These are phyloP conservation scores for Zoanthus solanderi DNA, from an alignment of 92 coral and sea anemone genomes.

Conservation along the genomic window DNA sequence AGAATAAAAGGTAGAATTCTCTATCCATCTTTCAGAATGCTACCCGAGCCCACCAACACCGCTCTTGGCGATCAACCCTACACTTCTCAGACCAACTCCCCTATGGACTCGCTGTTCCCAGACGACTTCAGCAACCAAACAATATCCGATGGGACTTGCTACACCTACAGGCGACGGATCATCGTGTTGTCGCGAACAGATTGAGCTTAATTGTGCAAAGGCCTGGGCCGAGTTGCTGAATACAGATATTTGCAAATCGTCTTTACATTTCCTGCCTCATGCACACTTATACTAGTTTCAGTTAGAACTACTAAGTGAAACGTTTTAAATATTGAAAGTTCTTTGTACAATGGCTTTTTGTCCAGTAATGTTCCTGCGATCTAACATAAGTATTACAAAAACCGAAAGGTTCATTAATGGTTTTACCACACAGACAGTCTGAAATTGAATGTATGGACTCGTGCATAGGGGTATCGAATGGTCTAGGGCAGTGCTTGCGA, in stretches of 20 bases:
- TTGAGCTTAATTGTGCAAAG: neutral
- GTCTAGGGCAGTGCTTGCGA: too few species aligned
- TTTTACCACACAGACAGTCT: too few species aligned
- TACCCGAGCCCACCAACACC: conserved; percentile 27
- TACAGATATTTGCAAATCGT: too few species aligned
- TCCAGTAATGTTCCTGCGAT: too few species aligned
- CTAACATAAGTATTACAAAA: too few species aligned
- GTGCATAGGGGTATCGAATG: too few species aligned
- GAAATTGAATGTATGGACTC: too few species aligned
- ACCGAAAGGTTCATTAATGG: too few species aligned
- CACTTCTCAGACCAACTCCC: conserved; percentile 22
- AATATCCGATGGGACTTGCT: conserved; percentile 24
- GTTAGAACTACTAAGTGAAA: neutral
- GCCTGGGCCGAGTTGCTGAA: neutral
- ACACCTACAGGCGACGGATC: conserved; percentile 19
- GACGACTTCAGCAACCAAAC: conserved; percentile 19
- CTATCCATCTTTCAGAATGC: conserved; percentile 2
- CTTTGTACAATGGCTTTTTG: too few species aligned
- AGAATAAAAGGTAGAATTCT: neutral
- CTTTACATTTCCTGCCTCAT: neutral
- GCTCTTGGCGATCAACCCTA: conserved; percentile 13
- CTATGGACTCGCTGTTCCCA: conserved; percentile 44
- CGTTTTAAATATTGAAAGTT: too few species aligned
- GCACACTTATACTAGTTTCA: neutral
- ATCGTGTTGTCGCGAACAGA: conserved; percentile 11